Evolutionary conservation across 2,113 vertebrate species (phyloP).

Genomic region (Redunca redunca): DNA sequence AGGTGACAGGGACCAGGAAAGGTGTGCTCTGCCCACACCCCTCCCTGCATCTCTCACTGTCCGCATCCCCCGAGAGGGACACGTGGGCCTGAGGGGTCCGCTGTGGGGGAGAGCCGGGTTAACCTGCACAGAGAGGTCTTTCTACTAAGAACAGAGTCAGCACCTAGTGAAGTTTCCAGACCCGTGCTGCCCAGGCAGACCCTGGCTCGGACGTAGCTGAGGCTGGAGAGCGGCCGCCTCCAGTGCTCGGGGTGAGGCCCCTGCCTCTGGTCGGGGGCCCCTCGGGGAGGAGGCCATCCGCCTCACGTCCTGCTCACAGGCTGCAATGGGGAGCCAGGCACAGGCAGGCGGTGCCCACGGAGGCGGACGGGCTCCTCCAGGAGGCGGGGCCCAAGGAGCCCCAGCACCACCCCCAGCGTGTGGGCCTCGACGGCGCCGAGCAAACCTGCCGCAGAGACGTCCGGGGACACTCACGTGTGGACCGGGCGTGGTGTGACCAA

Average conservation of each 20-base stretch:
- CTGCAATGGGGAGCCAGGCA: fast-evolving
- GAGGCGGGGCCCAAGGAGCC: neutral
- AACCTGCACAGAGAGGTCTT: neutral
- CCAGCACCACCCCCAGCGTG: neutral
- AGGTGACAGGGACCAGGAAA: neutral
- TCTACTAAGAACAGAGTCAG: neutral
- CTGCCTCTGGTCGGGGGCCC: neutral
- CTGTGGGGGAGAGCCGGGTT: neutral
- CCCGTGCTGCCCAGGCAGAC: neutral
- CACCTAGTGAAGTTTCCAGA: neutral
- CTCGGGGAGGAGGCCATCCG: neutral
- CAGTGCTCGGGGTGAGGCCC: fast-evolving
- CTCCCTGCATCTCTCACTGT: neutral
- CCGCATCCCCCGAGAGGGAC: neutral
- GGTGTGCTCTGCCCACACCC: neutral
- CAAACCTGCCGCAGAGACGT: neutral
- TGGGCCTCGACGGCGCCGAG: neutral
- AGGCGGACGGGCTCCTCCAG: neutral
- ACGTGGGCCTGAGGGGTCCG: neutral
- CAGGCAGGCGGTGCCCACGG: neutral
- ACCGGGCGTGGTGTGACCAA: fast-evolving
- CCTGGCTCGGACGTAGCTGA: neutral
- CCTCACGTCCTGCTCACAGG: neutral
- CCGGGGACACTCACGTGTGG: fast-evolving
- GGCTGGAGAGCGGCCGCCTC: neutral